Base-by-base conservation (phyloP, 2,888 invertebrate species). In the Lepidocyrtoides sp. region DNA sequence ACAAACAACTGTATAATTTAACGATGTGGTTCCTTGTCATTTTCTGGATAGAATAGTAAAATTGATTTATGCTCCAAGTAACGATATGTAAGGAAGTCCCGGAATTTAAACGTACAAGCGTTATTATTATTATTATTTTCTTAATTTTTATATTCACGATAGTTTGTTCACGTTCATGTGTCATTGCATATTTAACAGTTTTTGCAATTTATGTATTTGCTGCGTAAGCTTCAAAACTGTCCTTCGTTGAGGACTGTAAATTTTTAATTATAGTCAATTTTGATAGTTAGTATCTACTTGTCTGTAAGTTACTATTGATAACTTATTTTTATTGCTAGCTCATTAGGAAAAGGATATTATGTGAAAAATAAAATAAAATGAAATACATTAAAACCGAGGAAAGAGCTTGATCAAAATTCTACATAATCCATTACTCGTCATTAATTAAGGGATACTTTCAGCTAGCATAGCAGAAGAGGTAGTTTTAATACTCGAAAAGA, bases 61-160 rank as follows among this genome's bases (percentile, higher is more conserved):
- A 82, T 63, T 82, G 63, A 82, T 82, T 82, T 82, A 82, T 63
- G 63, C 41, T 26, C 63, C 82, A 63, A 48, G 75, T 75, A 75
- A 75, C 23, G 69, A 48, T 7, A n/a, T 75, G 48, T 36, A 36
- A 75, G 75, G 48, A 75, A 75, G 75, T 75, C 75, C 48, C 48
- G 48, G 44, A 10, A 48, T 26, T 72, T 29, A 60, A 5, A 14
- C 48, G 14, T 23, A n/a, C 14, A n/a, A n/a, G n/a, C n/a, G 7
- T 26, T 66, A 20, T 2, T 12, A 44, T 75, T 75, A 10, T 32
- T 26, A 48, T n/a, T 48, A 20, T 17, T 69, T 32, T 36, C 69
- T 10, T 63, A 60, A 17, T 69, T 69, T 66, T 32, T 72, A 44
- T 41, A 32, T 69, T 69, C 26, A 54, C 10, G n/a, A n/a, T n/a